These are phyloP conservation scores for Drosophila littoralis DNA, from an alignment of 1,140 invertebrate species.

Conservation along the genomic window DNA sequence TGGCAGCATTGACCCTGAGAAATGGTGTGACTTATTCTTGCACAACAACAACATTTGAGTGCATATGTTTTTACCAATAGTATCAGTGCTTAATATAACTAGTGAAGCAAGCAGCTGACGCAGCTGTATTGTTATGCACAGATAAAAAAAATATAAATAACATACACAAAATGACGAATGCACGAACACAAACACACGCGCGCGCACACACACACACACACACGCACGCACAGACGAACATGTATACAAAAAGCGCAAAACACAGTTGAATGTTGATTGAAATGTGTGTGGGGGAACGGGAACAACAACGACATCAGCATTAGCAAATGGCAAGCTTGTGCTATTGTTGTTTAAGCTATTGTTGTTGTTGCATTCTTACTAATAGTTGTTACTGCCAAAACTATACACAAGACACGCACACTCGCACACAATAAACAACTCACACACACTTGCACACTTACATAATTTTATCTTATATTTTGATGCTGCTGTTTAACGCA, in stretches of 20 bases:
- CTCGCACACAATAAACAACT: constrained; percentile 27
- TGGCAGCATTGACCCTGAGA: constrained; percentile 65
- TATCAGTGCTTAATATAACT: constrained; percentile 31
- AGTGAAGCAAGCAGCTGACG: constrained; percentile 28
- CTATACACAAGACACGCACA: constrained; percentile 34
- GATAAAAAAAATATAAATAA: constrained; percentile 16
- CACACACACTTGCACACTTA: constrained; percentile 65
- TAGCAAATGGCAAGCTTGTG: constrained; percentile 59
- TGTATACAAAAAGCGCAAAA: background rate
- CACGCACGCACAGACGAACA: background rate
- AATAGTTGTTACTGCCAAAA: constrained; percentile 54
- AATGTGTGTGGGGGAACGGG: constrained; percentile 74
- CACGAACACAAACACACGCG: constrained; percentile 34
- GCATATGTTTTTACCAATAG: constrained; percentile 14
- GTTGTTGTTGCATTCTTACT: constrained; percentile 44
- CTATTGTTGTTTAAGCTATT: constrained; percentile 43
- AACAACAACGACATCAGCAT: constrained; percentile 67
- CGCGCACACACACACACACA: constrained; percentile 17
- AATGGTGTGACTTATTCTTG: constrained; percentile 43
- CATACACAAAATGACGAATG: constrained; percentile 35
- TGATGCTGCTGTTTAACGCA: constrained; percentile 52
- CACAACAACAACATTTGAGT: constrained; percentile 25
- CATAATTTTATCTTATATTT: constrained; percentile 72
- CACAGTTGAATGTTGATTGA: constrained; percentile 45
- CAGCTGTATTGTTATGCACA: constrained; percentile 28